Conservation (phyloP, 2,888 invertebrate genomes). For the Drosophila fulvimacula region DNA sequence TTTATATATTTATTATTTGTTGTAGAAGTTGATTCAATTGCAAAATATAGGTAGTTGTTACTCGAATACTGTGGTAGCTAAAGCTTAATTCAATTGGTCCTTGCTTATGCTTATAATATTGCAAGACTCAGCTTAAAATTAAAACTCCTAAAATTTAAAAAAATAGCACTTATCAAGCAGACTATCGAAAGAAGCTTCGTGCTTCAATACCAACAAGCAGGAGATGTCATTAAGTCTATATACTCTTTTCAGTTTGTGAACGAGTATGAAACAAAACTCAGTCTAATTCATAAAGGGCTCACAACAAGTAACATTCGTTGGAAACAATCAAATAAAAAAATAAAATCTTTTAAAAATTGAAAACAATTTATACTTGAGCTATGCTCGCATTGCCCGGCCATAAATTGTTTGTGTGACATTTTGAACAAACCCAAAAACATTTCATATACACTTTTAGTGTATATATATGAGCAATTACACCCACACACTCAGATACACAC, state of each 20-base stretch:
- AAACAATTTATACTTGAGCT: constrained; percentile 32
- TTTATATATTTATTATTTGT: no score
- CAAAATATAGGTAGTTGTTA: no score
- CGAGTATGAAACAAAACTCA: no score
- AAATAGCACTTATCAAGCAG: no score
- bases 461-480: constrained; percentile 54
- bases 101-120: no score
- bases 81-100: no score
- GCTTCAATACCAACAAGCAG: no score
- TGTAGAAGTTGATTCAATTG: no score
- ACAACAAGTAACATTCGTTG: neutral
- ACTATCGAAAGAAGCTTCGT: no score
- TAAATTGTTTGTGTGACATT: constrained; percentile 49
- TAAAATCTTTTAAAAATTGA: neutral
- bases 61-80: no score
- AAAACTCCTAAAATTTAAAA: no score
- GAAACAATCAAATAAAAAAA: neutral
- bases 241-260: neutral
- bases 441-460: constrained; percentile 48
- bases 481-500: constrained; percentile 7
- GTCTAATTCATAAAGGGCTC: neutral
- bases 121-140: no score
- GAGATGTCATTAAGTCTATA: neutral
- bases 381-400: constrained; percentile 36
- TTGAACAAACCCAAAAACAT: constrained; percentile 42